These are phyloP conservation scores for Meteorus colon DNA, from an alignment of 2,888 invertebrate species.

Conservation along the genomic window DNA sequence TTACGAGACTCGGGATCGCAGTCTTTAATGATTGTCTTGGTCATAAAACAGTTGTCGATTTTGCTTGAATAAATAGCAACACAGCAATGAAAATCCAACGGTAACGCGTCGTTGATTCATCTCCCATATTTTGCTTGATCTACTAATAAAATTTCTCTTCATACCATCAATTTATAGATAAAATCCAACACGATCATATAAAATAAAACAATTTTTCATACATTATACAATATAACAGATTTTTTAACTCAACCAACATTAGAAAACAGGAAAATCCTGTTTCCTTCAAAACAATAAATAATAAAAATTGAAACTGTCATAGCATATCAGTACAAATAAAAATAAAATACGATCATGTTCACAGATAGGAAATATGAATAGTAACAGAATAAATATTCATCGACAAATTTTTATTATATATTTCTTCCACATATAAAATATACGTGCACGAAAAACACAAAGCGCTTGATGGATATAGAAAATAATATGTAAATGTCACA, in stretches of 20 bases:
- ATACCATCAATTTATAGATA: neutral
- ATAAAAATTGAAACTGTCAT: neutral
- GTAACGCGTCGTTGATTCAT: neutral
- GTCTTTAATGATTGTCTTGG: neutral
- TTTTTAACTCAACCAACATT: neutral
- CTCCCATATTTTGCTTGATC: neutral
- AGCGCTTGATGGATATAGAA: too few relatives aligned
- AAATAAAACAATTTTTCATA: neutral
- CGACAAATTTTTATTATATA: neutral
- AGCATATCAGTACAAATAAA: neutral
- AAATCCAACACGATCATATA: neutral
- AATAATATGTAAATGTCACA: too few relatives aligned
- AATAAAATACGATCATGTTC: neutral
- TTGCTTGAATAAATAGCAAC: neutral
- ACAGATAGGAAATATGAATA: neutral
- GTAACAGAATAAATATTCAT: neutral
- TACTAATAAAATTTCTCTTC: neutral
- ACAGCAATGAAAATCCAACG: neutral
- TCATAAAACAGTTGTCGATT: neutral
- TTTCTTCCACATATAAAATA: too few relatives aligned
- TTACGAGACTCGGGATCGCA: too few relatives aligned
- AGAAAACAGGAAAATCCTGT: conserved; percentile 4
- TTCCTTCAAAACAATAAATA: neutral
- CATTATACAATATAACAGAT: too few relatives aligned
- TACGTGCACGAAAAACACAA: too few relatives aligned